Evolutionary conservation across 2,797 vertebrate species (phyloP), one percentile per base, ranked within the genome.

Genomic region (Onychomys leucogaster): DNA sequence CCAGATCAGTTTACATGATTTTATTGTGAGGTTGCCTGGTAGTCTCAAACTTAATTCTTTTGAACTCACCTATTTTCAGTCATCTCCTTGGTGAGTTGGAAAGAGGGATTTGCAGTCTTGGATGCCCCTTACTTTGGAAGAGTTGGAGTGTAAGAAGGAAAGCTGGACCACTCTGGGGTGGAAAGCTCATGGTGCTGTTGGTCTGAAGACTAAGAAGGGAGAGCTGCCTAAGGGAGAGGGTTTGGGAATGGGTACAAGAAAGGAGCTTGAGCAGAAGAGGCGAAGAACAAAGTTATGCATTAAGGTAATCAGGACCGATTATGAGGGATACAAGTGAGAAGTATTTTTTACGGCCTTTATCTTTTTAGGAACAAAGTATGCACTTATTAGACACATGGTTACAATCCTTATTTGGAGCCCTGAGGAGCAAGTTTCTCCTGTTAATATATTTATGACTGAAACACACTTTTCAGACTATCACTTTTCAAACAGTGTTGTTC

Each of bases 341-440:
- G 6, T 59, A 17, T 29, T 81, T 94, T 90, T 87, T 71, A 94
- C n/a, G 80, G 81, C 78, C 34, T 84, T 96, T 73, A 76, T 81
- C 43, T 34, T 37, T 88, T 92, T 95, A 34, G 55, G 59, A 84
- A 55, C 41, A 52, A 67, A 84, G 25, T 67, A 34, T 71, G 46
- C 59, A 41, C 87, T 46, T 83, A 0, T 83, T 34, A 95, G 57
- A 95, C 67, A 89, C 67, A 49, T 78, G n/a, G 77, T 78, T 91
- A 23, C 7, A 92, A 3, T 76, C 46, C 82, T 93, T 85, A 81
- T 92, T 90, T 85, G 67, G 59, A 29, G 75, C 11, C 32, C 43
- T n/a, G 12, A 84, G 49, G 49, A 73, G 61, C 5, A 71, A 71
- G 21, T 92, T 95, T 96, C 81, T 17, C 67, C 27, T 95, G 59